Conservation (phyloP, 2,797 vertebrate genomes). For the Channa striata region DNA sequence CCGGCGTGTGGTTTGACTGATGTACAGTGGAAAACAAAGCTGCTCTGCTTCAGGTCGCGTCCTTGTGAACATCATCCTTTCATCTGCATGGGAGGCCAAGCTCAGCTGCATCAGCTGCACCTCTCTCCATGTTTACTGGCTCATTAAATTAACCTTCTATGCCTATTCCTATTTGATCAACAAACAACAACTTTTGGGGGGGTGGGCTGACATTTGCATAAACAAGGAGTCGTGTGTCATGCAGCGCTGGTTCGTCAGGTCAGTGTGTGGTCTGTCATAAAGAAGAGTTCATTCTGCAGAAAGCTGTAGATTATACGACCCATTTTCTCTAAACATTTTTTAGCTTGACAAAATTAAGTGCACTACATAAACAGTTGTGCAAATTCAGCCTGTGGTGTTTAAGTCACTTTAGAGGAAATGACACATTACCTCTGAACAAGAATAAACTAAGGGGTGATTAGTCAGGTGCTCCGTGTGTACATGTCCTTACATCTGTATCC, state of each 20-base stretch:
- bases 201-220: not conserved
- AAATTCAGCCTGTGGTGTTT: slow-evolving; percentile 60
- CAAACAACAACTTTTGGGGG: slow-evolving; percentile 4
- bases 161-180: not conserved
- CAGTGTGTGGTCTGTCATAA: slow-evolving; percentile 43
- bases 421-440: slow-evolving; percentile 49
- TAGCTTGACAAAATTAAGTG: slow-evolving; percentile 38
- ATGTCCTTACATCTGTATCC: slow-evolving; percentile 59
- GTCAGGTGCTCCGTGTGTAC: slow-evolving; percentile 68
- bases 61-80: slow-evolving; percentile 24
- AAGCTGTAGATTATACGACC: slow-evolving; percentile 9
- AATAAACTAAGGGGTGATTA: slow-evolving; percentile 70
- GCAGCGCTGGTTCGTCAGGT: not conserved
- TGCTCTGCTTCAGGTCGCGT: slow-evolving; percentile 18
- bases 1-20: slow-evolving; percentile 28
- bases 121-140: slow-evolving; percentile 20
- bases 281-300: not conserved
- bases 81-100: slow-evolving; percentile 40
- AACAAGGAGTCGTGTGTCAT: not conserved
- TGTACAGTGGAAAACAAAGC: slow-evolving; percentile 25
- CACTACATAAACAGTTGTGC: slow-evolving; percentile 55
- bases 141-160: slow-evolving; percentile 2
- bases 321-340: slow-evolving; percentile 25
- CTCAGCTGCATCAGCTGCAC: slow-evolving; percentile 9
- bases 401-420: slow-evolving; percentile 58